Percentiles rank a stretch among this genome's conserved stretches.
Evolutionary conservation across 2,797 vertebrate species (phyloP).

Genomic region (Enteromius thamalakanensis): DNA sequence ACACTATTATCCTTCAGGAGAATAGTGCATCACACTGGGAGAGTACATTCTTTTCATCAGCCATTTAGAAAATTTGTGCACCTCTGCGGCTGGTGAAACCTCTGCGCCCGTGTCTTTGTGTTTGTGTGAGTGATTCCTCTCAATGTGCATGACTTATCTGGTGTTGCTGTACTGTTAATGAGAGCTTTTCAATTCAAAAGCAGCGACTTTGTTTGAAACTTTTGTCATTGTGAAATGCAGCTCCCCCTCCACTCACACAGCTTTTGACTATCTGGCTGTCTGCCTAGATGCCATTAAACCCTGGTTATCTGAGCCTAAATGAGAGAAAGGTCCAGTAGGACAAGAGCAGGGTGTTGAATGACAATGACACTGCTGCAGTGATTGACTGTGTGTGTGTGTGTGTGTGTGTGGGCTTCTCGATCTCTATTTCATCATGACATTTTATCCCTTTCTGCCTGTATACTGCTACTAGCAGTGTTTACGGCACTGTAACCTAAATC

Average conservation of each 20-base stretch:
- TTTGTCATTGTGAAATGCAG: constrained; percentile 67
- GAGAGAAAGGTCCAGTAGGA: constrained; percentile 62
- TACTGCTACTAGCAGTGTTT: constrained; percentile 41
- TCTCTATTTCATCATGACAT: constrained; percentile 46
- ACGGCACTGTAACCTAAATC: constrained; percentile 39
- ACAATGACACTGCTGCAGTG: constrained; percentile 55
- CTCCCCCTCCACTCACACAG: constrained; percentile 60
- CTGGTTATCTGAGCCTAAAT: constrained; percentile 61
- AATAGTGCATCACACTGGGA: not conserved
- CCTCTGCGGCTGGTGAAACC: not conserved
- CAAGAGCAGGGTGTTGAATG: constrained; percentile 56
- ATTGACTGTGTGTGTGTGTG: constrained; percentile 40
- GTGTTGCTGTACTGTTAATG: constrained; percentile 59
- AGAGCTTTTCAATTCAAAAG: constrained; percentile 59
- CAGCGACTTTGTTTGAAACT: constrained; percentile 65
- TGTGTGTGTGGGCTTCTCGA: constrained; percentile 7
- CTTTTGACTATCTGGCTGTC: constrained; percentile 65
- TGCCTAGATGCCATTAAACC: constrained; percentile 69
- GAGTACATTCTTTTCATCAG: constrained; percentile 18
- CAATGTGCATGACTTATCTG: constrained; percentile 62
- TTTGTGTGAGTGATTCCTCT: constrained; percentile 31
- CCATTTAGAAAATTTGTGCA: not conserved
- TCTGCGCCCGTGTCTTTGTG: constrained; percentile 24
- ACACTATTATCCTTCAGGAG: not conserved
- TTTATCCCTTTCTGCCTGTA: constrained; percentile 36